These are phyloP conservation scores for Chloropsis cyanopogon DNA, from an alignment of 2,113 vertebrate genomes.

Conservation along the genomic window DNA sequence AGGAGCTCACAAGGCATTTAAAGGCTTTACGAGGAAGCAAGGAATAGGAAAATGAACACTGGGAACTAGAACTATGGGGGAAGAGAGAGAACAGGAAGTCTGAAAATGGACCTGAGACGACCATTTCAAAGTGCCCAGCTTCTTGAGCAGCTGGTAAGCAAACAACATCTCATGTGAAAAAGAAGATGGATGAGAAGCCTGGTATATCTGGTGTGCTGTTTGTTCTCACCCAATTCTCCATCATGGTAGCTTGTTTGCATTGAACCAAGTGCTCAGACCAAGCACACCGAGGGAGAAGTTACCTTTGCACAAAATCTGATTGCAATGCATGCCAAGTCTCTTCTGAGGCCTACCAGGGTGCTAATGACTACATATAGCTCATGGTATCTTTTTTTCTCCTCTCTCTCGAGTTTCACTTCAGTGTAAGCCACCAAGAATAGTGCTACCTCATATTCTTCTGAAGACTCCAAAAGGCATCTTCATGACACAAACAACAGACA, in stretches of 20 bases:
- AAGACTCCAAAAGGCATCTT: neutral
- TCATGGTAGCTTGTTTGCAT: neutral
- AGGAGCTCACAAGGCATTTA: accelerated
- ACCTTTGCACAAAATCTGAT: neutral
- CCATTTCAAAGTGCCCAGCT: neutral
- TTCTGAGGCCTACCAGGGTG: neutral
- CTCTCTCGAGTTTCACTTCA: neutral
- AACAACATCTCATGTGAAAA: neutral
- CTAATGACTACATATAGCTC: neutral
- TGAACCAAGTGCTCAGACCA: neutral
- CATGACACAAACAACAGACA: neutral
- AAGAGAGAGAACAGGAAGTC: neutral
- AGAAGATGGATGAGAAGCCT: neutral
- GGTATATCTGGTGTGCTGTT: accelerated
- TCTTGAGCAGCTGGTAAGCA: neutral
- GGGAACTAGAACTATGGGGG: neutral
- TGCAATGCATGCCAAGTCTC: accelerated
- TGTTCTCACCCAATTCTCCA: neutral
- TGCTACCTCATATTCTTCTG: neutral
- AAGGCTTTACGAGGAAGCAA: neutral
- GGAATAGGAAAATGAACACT: neutral
- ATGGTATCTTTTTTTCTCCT: neutral
- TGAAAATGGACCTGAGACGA: neutral
- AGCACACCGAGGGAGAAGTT: accelerated
- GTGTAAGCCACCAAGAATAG: neutral